Evolutionary conservation across 2,113 vertebrate species (phyloP).

Genomic region (Raja brachyura): DNA sequence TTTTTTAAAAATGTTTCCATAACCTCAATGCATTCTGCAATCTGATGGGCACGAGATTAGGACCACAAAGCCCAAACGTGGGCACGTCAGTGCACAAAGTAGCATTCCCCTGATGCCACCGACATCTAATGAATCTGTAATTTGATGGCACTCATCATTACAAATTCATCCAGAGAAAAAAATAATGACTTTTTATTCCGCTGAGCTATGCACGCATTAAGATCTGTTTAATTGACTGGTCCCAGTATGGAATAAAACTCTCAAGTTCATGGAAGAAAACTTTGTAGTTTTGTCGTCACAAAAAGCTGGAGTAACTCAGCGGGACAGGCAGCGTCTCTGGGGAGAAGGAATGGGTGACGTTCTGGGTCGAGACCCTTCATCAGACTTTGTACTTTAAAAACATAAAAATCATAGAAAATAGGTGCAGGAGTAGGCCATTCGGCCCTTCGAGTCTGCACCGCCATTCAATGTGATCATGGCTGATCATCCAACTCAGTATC

Average conservation of each 20-base stretch:
- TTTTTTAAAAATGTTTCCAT: not conserved
- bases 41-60: not conserved
- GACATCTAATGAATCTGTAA: conserved; percentile 28
- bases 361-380: no score
- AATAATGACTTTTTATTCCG: conserved; percentile 28
- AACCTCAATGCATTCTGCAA: not conserved
- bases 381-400: no score
- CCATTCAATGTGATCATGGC: no score
- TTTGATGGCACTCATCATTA: conserved; percentile 26
- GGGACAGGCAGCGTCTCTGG: no score
- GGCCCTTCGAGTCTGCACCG: no score
- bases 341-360: no score
- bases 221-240: not conserved
- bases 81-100: not conserved
- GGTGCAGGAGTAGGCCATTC: no score
- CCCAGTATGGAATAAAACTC: not conserved
- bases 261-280: not conserved
- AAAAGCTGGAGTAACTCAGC: no score
- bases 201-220: not conserved
- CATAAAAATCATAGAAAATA: no score
- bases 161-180: not conserved
- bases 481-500: no score
- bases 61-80: not conserved
- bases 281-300: no score
- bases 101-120: not conserved